Percentiles rank a stretch among this genome's conserved stretches.
phyloP scores from a whole-genome alignment of 1,140 invertebrate species.

The Camponotus vicinus region DNA sequence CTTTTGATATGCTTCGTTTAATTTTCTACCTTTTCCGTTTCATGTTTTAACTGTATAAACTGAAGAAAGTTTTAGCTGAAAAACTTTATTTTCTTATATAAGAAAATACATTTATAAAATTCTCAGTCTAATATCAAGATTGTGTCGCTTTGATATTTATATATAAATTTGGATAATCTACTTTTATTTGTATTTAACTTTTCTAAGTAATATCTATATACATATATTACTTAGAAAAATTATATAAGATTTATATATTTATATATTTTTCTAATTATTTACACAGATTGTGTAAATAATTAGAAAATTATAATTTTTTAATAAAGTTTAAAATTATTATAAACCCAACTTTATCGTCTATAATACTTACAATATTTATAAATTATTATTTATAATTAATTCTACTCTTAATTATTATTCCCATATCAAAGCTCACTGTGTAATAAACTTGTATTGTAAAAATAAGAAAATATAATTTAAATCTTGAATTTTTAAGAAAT shows the following conservation, averaged over 20 bases:
- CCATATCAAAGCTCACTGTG: too few species aligned
- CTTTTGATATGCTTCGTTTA: slow-evolving; percentile 32
- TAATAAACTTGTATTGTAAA: too few species aligned
- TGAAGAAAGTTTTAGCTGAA: neutral
- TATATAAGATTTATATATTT: too few species aligned
- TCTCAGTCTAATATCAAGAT: neutral
- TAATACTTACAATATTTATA: neutral
- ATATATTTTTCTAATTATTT: neutral
- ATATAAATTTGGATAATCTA: neutral
- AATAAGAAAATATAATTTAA: too few species aligned
- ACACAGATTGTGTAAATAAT: neutral
- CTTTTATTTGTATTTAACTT: slow-evolving; percentile 1
- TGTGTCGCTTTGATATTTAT: neutral
- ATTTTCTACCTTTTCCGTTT: neutral
- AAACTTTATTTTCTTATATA: neutral
- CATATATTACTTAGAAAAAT: too few species aligned
- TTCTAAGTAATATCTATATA: neutral
- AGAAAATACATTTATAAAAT: slow-evolving; percentile 8
- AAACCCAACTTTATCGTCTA: neutral
- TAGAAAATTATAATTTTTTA: neutral
- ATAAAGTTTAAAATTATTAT: neutral
- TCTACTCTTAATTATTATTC: too few species aligned
- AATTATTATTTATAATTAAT: too few species aligned
- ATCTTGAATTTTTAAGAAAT: too few species aligned
- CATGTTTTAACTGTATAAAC: neutral